Evolutionary conservation across 2,113 vertebrate genomes (phyloP).

Genomic region (Heterotilapia buettikoferi): DNA sequence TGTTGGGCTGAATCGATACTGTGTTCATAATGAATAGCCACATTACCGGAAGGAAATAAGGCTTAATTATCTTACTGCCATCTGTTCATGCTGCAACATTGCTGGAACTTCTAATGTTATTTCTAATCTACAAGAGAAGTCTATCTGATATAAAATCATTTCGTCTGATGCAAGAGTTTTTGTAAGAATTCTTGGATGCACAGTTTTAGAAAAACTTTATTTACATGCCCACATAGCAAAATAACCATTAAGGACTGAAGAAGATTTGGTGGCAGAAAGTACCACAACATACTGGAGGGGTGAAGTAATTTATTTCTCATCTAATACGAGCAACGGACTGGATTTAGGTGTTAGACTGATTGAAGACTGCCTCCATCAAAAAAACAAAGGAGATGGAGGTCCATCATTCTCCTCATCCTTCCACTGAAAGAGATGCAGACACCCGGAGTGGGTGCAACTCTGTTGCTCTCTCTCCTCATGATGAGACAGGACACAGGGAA

Average conservation of each 20-base stretch:
- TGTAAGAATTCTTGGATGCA: background rate
- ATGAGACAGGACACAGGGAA: background rate
- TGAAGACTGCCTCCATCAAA: background rate
- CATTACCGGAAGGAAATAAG: background rate
- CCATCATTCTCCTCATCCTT: background rate
- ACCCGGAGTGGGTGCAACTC: background rate
- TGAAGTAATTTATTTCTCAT: background rate
- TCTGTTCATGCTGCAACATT: background rate
- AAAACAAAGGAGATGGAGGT: background rate
- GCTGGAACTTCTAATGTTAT: background rate
- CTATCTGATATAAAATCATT: background rate
- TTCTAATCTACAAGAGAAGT: background rate
- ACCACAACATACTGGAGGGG: background rate
- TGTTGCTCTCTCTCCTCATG: background rate
- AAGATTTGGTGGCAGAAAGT: background rate
- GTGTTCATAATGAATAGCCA: background rate
- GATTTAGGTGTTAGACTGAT: background rate
- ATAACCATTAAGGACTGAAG: background rate
- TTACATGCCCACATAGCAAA: background rate
- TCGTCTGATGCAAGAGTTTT: background rate
- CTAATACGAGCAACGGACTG: fast-evolving
- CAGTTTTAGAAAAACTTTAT: background rate
- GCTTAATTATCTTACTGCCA: background rate
- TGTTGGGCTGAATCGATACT: background rate
- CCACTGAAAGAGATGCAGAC: background rate